Base-by-base conservation (phyloP, 2,797 vertebrate species). In the Merluccius polli region DNA sequence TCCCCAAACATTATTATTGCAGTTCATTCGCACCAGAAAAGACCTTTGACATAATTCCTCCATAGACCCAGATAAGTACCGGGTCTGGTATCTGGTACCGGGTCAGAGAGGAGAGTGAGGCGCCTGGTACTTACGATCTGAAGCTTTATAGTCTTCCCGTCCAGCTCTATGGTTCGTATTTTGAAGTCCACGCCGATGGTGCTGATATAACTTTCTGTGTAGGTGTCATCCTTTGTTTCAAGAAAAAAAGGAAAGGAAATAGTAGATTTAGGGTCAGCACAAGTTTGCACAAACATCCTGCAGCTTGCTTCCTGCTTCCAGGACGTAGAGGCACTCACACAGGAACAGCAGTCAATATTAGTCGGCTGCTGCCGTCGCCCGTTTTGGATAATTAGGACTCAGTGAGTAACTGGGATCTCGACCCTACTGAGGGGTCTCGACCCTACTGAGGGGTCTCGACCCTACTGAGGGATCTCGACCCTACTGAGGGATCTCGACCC, bases 141-240 rank as follows among this genome's bases (percentile, higher is more conserved):
- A 93, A 99, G 97, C 92, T 99, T 99, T 93, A 99, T 99, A 84
- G 97, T 99, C 92, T 99, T 99, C 83, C 97, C 97, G 87, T 99
- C 97, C 93, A 98, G 93, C 89, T 99, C 97, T 95, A 98, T 99
- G 93, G 97, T 99, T 94, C 97, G 95, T 95, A 99, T 99, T 96
- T 99, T 99, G 93, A 99, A 99, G 93, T 99, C 97, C 94, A 99
- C 97, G 87, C 97, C 97, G 84, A 99, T 99, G 84, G 97, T 99
- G 94, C 97, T 98, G 95, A 99, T 99, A 91, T 98, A 98, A 90
- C 97, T 99, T 96, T 99, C 97, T 94, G 97, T 98, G 86, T 99
- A 98, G 10, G 97, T 99, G 89, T 99, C 97, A 94, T 99, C 97
- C 97, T 99, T 89, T 76, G 83, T 74, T 59, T n/a, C 1, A 59